phyloP scores from a whole-genome alignment of 2,113 vertebrate genomes.

The Neolamprologus kungweensis region DNA sequence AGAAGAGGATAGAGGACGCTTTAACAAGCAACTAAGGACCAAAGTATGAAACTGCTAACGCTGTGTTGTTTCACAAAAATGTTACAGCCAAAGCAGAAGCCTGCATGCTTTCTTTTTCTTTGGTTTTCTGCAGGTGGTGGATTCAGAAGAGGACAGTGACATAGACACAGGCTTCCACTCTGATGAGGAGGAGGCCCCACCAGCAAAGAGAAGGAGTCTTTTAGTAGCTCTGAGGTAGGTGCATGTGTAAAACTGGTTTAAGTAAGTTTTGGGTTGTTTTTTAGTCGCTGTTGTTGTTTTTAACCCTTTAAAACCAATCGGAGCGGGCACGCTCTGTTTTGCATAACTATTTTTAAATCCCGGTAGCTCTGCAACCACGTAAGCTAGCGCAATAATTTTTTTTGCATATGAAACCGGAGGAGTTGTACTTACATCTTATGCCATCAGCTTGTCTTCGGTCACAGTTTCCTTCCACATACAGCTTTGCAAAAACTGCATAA shows the following conservation, averaged over 20 bases:
- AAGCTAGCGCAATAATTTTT: no score
- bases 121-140: slow-evolving; percentile 40
- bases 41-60: slow-evolving; percentile 21
- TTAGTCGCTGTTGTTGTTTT: background rate
- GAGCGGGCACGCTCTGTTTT: no score
- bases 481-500: no score
- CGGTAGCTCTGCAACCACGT: no score
- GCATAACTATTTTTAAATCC: no score
- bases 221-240: slow-evolving; percentile 82
- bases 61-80: background rate
- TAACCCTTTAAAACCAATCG: background rate
- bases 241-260: background rate
- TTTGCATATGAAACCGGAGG: no score
- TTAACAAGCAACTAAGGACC: slow-evolving; percentile 32
- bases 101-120: background rate
- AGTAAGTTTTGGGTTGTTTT: background rate
- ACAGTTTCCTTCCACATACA: no score
- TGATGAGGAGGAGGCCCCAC: slow-evolving; percentile 59
- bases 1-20: slow-evolving; percentile 41
- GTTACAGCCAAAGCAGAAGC: background rate
- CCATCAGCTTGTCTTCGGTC: no score
- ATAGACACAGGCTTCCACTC: slow-evolving; percentile 58
- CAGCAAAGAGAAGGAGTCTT: slow-evolving; percentile 73
- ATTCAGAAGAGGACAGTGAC: slow-evolving; percentile 66
- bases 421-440: no score